Evolutionary conservation across 2,113 vertebrate species (phyloP), one percentile per base, ranked within the genome.

Genomic region (Acanthisitta chloris): DNA sequence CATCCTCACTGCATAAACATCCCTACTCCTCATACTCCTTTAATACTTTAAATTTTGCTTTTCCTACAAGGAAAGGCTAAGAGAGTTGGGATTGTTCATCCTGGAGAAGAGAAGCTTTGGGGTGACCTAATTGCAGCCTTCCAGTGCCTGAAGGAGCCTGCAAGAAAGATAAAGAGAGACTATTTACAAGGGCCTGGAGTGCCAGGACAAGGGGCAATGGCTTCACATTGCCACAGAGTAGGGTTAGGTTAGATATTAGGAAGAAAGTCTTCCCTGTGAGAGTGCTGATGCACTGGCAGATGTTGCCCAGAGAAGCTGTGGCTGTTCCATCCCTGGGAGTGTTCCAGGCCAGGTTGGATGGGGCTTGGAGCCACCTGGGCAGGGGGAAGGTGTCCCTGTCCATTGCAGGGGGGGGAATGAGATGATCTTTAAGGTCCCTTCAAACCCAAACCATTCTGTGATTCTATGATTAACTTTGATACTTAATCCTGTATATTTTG

Each of bases 401-500:
- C 42, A 34, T 16, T 42, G 51, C 58, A 0, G 48, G 48, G 69
- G 33, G 17, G 67, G 28, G 48, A 17, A 46, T 16, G 17, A 46
- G 45, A 0, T 33, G 25, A 0, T 9, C 0, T 61, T 29, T 2
- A 0, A 10, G 1, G 1, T 25, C 19, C 8, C 6, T 31, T 0
- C 14, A 7, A 9, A 2, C 24, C 8, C 29, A 34, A 54, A 1
- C 4, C 55, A 12, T 45, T 46, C 24, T 46, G 7, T 7, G 38
- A 45, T 45, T 78, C 55, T 24, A 9, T n/a, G 1, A 36, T 36
- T 46, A 61, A 26, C 14, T 86, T 33, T 29, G 1, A 29, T 40
- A 46, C 5, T 14, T 48, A 74, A 40, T 66, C 16, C 26, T 38
- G 2, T 33, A 8, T 6, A 23, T 87, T 66, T 80, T 67, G 34